A percentile compares a stretch with the other conserved stretches of the same genome.
These are phyloP conservation scores for Acholoe squamosa DNA, from an alignment of 2,888 invertebrate genomes.

Conservation along the genomic window DNA sequence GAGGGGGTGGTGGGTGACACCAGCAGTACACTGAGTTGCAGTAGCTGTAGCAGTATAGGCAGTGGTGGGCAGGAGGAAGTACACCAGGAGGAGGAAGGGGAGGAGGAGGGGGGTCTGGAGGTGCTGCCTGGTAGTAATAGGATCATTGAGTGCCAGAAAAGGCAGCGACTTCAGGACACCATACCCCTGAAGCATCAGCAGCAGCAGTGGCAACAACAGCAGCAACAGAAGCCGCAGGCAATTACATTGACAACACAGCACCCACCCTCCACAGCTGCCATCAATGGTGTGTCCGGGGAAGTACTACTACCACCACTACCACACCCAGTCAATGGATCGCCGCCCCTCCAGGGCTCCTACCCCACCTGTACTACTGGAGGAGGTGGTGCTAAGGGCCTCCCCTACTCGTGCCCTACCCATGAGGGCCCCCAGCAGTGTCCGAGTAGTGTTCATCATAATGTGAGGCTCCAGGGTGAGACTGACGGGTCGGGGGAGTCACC, in stretches of 20 bases:
- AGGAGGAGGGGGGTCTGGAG: not conserved
- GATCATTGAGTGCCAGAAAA: too few species aligned
- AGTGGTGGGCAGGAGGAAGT: not conserved
- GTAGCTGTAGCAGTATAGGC: not conserved
- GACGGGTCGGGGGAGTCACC: not conserved
- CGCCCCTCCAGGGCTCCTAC: not conserved
- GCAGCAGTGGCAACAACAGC: too few species aligned
- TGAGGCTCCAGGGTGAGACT: slow-evolving; percentile 11
- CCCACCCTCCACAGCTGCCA: too few species aligned
- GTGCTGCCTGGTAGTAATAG: not conserved
- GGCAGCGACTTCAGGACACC: too few species aligned
- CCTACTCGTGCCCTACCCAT: too few species aligned
- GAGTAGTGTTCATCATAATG: not conserved
- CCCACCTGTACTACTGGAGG: not conserved
- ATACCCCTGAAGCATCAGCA: too few species aligned
- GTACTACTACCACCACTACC: too few species aligned
- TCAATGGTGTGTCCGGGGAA: too few species aligned
- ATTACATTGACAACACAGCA: too few species aligned
- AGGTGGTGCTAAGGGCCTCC: not conserved
- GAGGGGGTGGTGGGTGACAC: not conserved
- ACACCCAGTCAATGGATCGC: too few species aligned
- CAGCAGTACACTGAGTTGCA: not conserved
- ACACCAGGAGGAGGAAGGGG: not conserved
- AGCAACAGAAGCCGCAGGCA: too few species aligned
- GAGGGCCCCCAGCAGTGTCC: too few species aligned